Evolutionary conservation across 2,888 invertebrate species (phyloP), one percentile per base, ranked within the genome.

Genomic region (Lasiommata megera): DNA sequence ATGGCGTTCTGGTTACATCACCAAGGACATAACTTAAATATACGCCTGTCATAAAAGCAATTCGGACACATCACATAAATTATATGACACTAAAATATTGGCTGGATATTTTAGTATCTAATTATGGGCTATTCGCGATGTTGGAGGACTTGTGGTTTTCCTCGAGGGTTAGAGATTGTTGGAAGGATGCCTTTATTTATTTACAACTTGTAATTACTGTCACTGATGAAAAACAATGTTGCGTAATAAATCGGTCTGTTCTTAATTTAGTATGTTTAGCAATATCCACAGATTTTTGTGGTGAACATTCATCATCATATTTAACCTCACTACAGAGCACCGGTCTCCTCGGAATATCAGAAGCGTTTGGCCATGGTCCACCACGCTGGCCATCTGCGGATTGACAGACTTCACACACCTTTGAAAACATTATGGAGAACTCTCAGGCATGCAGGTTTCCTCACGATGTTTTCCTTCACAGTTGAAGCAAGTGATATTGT

Each of bases 111-210:
- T 70, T 72, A 72, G 71, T 70, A 67, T 66, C 51, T 59, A 69
- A 65, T 60, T 50, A 54, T 65, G 67, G 67, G 68, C 74, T 71
- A 71, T 62, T 63, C 23, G 23, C n/a, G 18, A 56, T 36, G 58
- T 77, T 79, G 82, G 82, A 40, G 74, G 65, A 47, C 43, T 41
- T 73, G 84, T 66, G 86, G 84, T 84, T 82, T 80, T 82, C 78
- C 77, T 63, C 70, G 60, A 63, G 70, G 67, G 70, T 73, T 74
- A 70, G 64, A 69, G 72, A 68, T 66, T 64, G 64, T 60, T 67
- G 79, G 80, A 80, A 47, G 50, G 54, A 58, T 14, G 34, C 51
- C 29, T 52, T 41, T 41, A 52, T 61, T 63, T 59, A 54, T 48
- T 44, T 48, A 38, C 37, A 47, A 5, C 31, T 38, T 23, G 47